phyloP scores from a whole-genome alignment of 2,888 invertebrate species.

The Drosophila pegasa region DNA sequence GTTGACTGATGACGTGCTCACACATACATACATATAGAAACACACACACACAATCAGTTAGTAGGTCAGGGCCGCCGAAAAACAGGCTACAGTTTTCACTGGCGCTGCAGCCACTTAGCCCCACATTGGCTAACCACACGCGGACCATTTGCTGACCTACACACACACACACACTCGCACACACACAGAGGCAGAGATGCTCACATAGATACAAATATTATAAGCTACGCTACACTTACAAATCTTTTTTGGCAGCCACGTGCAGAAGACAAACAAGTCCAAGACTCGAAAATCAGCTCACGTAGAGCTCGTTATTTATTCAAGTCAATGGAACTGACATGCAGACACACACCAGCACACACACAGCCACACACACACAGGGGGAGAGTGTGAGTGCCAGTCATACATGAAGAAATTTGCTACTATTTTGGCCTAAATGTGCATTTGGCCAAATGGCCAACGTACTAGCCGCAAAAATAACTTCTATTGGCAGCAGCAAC shows the following conservation, averaged over 20 bases:
- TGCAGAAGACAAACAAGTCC: slow-evolving; percentile 54
- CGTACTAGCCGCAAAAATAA: slow-evolving; percentile 47
- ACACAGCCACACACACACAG: slow-evolving; percentile 14
- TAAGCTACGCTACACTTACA: slow-evolving; percentile 30
- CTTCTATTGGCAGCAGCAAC: slow-evolving; percentile 15
- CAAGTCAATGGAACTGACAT: slow-evolving; percentile 66
- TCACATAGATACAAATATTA: slow-evolving; percentile 12
- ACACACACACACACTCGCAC: slow-evolving; percentile 10
- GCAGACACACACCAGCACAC: slow-evolving; percentile 19
- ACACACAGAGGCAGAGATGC: slow-evolving; percentile 9
- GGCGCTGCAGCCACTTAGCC: slow-evolving; percentile 45
- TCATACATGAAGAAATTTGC: slow-evolving; percentile 25
- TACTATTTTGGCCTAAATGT: slow-evolving; percentile 69
- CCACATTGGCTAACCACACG: slow-evolving; percentile 38
- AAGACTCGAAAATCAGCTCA: slow-evolving; percentile 66
- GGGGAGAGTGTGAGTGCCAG: not conserved
- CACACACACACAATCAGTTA: not conserved
- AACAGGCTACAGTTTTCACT: slow-evolving; percentile 38
- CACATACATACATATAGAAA: slow-evolving; percentile 4
- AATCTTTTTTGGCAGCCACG: slow-evolving; percentile 50
- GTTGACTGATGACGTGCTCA: slow-evolving; percentile 9
- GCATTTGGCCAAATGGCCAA: slow-evolving; percentile 65
- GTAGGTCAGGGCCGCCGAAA: slow-evolving; percentile 64
- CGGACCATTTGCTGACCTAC: slow-evolving; percentile 38
- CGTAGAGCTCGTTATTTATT: slow-evolving; percentile 68